phyloP scores from a whole-genome alignment of 2,888 invertebrate species.

The Caradrina kadenii region DNA sequence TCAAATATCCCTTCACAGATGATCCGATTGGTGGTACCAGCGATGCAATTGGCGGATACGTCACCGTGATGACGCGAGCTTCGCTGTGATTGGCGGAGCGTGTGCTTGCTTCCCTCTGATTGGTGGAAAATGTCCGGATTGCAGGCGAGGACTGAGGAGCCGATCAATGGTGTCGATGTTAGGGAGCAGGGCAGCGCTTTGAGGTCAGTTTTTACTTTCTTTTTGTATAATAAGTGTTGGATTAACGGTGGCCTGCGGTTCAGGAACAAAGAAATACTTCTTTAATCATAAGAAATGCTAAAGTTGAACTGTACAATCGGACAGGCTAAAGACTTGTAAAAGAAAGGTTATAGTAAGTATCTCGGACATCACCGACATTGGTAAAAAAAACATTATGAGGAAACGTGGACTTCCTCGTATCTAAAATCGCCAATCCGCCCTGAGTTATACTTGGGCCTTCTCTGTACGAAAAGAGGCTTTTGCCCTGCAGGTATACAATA shows the following conservation, averaged over 20 bases:
- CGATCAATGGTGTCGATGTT: slow-evolving; percentile 87
- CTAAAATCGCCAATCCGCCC: too few species aligned
- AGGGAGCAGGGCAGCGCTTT: slow-evolving; percentile 87
- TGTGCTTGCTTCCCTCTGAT: slow-evolving; percentile 69
- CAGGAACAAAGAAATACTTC: slow-evolving; percentile 4
- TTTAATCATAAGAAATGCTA: neutral
- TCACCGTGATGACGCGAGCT: slow-evolving; percentile 65
- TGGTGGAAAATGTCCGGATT: slow-evolving; percentile 87
- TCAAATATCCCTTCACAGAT: slow-evolving; percentile 60
- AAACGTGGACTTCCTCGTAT: too few species aligned
- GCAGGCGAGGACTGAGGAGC: slow-evolving; percentile 83
- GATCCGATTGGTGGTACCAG: slow-evolving; percentile 51
- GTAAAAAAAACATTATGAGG: too few species aligned
- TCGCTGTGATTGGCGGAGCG: slow-evolving; percentile 76
- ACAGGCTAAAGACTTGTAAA: slow-evolving; percentile 4
- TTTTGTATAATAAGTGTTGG: slow-evolving; percentile 18
- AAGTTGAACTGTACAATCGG: neutral
- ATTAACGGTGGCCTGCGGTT: slow-evolving; percentile 30
- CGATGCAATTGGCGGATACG: slow-evolving; percentile 71
- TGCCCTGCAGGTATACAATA: too few species aligned
- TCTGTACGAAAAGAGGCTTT: too few species aligned
- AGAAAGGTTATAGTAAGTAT: too few species aligned
- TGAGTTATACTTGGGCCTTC: too few species aligned
- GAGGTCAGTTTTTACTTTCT: slow-evolving; percentile 76
- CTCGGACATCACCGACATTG: too few species aligned